These are phyloP conservation scores for Siphlonurus alternatus DNA, from an alignment of 2,888 invertebrate genomes.

Conservation along the genomic window DNA sequence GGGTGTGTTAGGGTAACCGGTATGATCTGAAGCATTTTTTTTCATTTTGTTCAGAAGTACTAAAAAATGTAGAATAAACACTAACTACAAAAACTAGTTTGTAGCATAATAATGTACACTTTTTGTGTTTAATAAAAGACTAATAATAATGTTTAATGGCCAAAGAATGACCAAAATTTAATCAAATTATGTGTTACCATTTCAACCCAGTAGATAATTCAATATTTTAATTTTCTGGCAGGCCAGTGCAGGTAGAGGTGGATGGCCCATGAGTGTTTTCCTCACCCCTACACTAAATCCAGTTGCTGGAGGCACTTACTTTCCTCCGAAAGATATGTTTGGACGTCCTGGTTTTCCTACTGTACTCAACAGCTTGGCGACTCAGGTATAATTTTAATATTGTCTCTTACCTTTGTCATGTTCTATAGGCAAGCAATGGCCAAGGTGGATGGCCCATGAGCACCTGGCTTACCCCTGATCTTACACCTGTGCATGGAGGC, in stretches of 20 bases:
- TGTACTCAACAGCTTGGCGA: constrained; percentile 23
- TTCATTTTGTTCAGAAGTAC: too few species aligned
- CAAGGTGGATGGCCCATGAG: constrained; percentile 94
- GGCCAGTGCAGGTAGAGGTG: background rate
- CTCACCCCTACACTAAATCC: constrained; percentile 31
- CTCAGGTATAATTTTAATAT: constrained; percentile 12
- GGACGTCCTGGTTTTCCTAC: constrained; percentile 28
- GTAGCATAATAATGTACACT: too few species aligned
- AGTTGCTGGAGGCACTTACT: constrained; percentile 31
- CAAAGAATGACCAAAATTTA: too few species aligned
- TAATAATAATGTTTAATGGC: too few species aligned
- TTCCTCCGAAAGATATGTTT: constrained; percentile 28
- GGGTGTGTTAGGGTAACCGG: too few species aligned
- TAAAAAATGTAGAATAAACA: too few species aligned
- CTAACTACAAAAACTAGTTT: too few species aligned
- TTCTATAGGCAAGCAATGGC: constrained; percentile 29
- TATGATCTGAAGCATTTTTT: too few species aligned
- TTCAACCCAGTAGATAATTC: too few species aligned
- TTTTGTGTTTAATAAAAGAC: too few species aligned
- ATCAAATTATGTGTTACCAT: too few species aligned
- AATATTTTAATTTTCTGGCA: constrained; percentile 19
- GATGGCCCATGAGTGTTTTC: constrained; percentile 36
- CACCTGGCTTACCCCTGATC: constrained; percentile 78
- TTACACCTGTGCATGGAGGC: constrained; percentile 76
- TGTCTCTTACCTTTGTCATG: constrained; percentile 4